phyloP scores from a whole-genome alignment of 92 coral and sea anemone genomes.

The Montipora capitata region DNA sequence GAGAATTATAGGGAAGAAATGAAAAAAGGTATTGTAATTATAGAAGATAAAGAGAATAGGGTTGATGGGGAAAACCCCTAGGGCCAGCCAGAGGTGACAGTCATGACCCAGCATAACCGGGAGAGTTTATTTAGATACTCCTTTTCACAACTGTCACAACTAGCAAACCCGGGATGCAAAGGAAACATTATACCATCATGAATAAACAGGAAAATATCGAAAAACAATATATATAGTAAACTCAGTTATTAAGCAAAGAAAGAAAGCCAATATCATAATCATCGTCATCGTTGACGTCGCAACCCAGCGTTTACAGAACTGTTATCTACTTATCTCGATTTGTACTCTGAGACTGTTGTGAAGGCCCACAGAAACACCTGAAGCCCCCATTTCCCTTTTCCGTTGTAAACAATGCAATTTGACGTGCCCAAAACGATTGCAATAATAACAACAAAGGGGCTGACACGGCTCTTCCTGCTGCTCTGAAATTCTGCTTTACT shows the following conservation, averaged over 20 bases:
- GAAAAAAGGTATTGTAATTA: not conserved
- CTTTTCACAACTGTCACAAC: constrained; percentile 13
- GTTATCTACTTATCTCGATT: constrained; percentile 4
- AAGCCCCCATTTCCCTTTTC: constrained; percentile 19
- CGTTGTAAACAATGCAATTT: constrained; percentile 38
- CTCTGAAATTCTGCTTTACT: not conserved
- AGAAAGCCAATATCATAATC: not conserved
- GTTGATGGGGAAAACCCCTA: not conserved
- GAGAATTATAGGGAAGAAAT: not conserved
- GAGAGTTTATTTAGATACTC: no score
- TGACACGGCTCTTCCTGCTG: not conserved
- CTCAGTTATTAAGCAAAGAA: not conserved
- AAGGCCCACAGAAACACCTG: not conserved
- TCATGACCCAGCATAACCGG: not conserved
- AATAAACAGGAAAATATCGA: not conserved
- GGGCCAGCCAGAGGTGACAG: constrained; percentile 22
- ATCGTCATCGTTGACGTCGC: not conserved
- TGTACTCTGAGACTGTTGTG: not conserved
- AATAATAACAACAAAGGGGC: constrained; percentile 33
- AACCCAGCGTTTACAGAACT: not conserved
- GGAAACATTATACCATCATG: not conserved
- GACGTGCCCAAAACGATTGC: constrained; percentile 21
- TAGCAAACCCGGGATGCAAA: not conserved
- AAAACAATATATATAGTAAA: not conserved
- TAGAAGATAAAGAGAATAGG: not conserved